phyloP scores from a whole-genome alignment of 2,888 invertebrate genomes.

The Agrilus cyanescens region DNA sequence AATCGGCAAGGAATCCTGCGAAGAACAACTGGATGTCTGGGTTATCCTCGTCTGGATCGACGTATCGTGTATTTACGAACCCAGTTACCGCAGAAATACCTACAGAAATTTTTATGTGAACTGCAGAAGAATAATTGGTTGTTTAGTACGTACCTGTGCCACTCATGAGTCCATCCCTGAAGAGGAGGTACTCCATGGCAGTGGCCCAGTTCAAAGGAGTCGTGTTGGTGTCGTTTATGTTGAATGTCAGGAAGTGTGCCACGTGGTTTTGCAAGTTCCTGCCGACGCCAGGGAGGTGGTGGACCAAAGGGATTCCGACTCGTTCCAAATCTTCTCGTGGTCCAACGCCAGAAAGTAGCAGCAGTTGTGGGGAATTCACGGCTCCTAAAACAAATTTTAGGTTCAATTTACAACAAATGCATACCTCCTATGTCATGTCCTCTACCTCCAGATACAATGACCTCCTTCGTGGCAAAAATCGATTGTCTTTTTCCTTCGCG shows the following conservation, averaged over 20 bases:
- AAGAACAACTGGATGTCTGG: conserved; percentile 84
- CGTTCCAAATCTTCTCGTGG: conserved; percentile 54
- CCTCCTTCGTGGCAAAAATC: conserved; percentile 56
- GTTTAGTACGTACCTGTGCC: conserved; percentile 61
- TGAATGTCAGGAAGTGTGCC: conserved; percentile 65
- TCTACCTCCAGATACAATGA: conserved; percentile 45
- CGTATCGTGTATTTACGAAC: conserved; percentile 68
- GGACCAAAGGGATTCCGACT: conserved; percentile 52
- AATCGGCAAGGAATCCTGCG: conserved; percentile 75
- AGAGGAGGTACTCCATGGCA: conserved; percentile 80
- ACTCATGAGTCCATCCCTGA: conserved; percentile 81
- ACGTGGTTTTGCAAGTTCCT: conserved; percentile 80
- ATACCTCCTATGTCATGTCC: background rate
- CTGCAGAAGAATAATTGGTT: too few species aligned
- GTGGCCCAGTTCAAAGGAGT: conserved; percentile 84
- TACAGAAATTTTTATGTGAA: conserved; percentile 28
- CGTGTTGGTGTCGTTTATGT: conserved; percentile 74
- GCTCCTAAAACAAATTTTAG: conserved; percentile 44
- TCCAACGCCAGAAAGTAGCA: conserved; percentile 83
- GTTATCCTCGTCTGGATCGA: conserved; percentile 59
- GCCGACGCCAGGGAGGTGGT: conserved; percentile 70
- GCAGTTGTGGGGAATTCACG: conserved; percentile 86
- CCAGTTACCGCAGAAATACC: conserved; percentile 77
- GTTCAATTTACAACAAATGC: too few species aligned
- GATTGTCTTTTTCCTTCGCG: conserved; percentile 45